Percentiles rank a stretch among this genome's conserved stretches.
Evolutionary conservation across 2,113 vertebrate species (phyloP).

Genomic region (Takifugu flavidus): DNA sequence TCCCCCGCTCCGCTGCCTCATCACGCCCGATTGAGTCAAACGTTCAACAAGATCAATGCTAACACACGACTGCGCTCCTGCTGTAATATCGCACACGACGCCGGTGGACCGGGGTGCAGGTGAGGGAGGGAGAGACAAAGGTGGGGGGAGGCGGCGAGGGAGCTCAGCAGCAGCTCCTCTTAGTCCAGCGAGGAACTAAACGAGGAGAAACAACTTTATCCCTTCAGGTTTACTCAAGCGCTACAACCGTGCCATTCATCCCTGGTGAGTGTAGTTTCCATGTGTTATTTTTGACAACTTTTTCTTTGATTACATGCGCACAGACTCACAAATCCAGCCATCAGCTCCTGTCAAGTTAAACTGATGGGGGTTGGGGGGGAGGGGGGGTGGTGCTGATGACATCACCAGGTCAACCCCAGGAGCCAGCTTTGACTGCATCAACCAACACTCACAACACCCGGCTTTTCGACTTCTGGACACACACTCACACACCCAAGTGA

Average conservation of each 20-base stretch:
- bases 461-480: background rate
- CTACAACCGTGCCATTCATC: conserved; percentile 47
- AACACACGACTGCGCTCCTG: background rate
- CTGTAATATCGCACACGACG: background rate
- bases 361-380: background rate
- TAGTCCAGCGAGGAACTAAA: conserved; percentile 25
- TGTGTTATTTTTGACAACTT: too few relatives aligned
- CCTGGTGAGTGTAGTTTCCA: background rate
- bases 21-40: conserved; percentile 3
- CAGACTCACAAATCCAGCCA: background rate
- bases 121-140: too few relatives aligned
- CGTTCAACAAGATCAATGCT: conserved; percentile 1
- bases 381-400: conserved; percentile 12
- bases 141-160: background rate
- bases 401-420: background rate
- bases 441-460: conserved; percentile 32
- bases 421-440: conserved; percentile 10
- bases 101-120: too few relatives aligned
- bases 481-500: background rate
- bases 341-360: conserved; percentile 35
- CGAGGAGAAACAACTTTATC: conserved; percentile 37
- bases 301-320: too few relatives aligned
- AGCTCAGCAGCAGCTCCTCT: conserved; percentile 25
- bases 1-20: conserved; percentile 2
- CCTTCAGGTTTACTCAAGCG: conserved; percentile 34